Percentiles rank a stretch among this genome's conserved stretches.
Conservation (phyloP, 2,113 vertebrate genomes). For the Poeciliopsis occidentalis region DNA sequence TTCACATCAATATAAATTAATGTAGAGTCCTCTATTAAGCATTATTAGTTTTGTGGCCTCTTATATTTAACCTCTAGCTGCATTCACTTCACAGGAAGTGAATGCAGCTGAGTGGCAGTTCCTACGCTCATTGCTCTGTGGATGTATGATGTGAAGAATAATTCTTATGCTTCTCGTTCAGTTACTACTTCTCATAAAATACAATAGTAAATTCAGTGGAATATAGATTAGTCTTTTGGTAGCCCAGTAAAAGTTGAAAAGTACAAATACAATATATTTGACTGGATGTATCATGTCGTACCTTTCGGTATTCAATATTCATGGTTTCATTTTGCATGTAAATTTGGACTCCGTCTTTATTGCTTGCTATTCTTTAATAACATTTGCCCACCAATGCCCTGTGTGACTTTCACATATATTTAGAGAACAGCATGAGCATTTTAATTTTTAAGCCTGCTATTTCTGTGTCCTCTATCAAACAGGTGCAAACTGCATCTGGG, state of each 20-base stretch:
- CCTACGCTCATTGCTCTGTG: neutral
- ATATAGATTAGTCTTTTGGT: neutral
- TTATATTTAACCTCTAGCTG: neutral
- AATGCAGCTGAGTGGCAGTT: neutral
- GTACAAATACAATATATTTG: neutral
- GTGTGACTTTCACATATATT: conserved; percentile 2
- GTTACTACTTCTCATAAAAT: neutral
- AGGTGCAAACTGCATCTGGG: conserved; percentile 41
- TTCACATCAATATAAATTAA: neutral
- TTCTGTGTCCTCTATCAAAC: conserved; percentile 24
- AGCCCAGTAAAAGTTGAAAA: neutral
- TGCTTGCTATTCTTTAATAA: neutral
- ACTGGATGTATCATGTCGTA: neutral
- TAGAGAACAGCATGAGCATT: conserved; percentile 17
- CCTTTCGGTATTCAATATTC: neutral
- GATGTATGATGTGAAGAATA: neutral
- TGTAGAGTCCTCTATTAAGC: neutral
- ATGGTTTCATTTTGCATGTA: neutral
- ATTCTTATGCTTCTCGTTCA: neutral
- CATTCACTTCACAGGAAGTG: no score
- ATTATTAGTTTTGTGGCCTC: neutral
- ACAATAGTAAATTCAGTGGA: neutral
- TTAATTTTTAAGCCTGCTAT: neutral
- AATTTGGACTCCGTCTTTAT: neutral
- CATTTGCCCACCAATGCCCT: neutral